phyloP scores from a whole-genome alignment of 2,113 vertebrate genomes.

The Ctenomys sociabilis region DNA sequence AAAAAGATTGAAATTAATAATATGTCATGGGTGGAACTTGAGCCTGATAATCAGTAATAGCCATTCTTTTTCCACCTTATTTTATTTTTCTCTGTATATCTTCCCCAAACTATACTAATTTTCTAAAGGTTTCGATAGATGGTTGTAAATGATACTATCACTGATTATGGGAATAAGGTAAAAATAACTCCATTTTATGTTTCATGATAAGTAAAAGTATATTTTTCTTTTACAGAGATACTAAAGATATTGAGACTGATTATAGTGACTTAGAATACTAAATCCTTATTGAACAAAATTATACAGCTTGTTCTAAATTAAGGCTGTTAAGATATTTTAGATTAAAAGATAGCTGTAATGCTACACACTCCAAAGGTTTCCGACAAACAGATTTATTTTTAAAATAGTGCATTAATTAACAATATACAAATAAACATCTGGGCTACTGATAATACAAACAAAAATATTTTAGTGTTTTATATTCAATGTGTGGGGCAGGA shows the following conservation, averaged over 20 bases:
- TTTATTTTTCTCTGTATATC: neutral
- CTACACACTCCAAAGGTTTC: neutral
- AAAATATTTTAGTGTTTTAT: conserved; percentile 20
- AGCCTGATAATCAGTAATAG: neutral
- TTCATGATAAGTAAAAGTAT: neutral
- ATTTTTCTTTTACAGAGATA: neutral
- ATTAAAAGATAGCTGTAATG: neutral
- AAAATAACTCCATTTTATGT: conserved; percentile 8
- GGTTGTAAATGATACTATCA: neutral
- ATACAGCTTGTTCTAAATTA: neutral
- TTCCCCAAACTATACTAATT: conserved; percentile 5
- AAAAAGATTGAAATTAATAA: neutral
- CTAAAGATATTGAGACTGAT: neutral
- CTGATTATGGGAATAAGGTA: neutral
- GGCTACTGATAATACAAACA: neutral
- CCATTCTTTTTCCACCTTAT: neutral
- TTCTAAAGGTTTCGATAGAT: neutral
- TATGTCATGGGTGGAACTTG: neutral
- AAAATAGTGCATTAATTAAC: neutral
- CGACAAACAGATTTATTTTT: neutral
- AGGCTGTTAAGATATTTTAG: neutral
- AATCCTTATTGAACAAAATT: neutral
- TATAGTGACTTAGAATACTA: neutral
- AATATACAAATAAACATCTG: neutral
- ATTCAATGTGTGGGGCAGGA: too few relatives aligned